A percentile compares a stretch with the other conserved stretches of the same genome.
These are phyloP conservation scores for Hippasteria phrygiana DNA, from an alignment of 53 echinoderm and acorn worm genomes.

Conservation along the genomic window DNA sequence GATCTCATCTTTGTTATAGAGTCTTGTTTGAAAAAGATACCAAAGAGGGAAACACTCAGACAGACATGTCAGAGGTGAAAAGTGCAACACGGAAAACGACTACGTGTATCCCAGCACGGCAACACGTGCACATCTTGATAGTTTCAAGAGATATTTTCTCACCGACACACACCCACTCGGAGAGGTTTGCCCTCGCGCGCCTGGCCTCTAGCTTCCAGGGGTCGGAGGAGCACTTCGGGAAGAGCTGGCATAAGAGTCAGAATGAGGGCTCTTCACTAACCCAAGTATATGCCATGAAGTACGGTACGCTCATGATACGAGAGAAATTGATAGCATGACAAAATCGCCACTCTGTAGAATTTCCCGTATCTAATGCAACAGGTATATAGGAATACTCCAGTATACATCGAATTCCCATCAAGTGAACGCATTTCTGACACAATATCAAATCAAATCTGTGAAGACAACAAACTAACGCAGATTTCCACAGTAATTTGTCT, in stretches of 20 bases:
- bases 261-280: background rate
- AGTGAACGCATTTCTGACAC: no score
- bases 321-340: no score
- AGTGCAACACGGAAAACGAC: background rate
- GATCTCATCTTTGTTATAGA: background rate
- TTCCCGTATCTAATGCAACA: no score
- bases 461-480: background rate
- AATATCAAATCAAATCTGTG: no score
- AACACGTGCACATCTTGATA: background rate
- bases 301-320: background rate
- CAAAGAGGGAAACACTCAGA: background rate
- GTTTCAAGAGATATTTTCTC: background rate
- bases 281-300: no score
- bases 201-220: background rate
- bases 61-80: background rate
- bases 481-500: background rate
- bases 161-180: conserved; percentile 5
- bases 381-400: no score
- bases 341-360: no score
- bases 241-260: background rate
- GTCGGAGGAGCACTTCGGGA: background rate
- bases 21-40: background rate
- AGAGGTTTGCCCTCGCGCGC: conserved; percentile 4
- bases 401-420: no score
- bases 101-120: background rate